Conservation (phyloP, 2,888 invertebrate species). For the Ganaspis brasiliensis region DNA sequence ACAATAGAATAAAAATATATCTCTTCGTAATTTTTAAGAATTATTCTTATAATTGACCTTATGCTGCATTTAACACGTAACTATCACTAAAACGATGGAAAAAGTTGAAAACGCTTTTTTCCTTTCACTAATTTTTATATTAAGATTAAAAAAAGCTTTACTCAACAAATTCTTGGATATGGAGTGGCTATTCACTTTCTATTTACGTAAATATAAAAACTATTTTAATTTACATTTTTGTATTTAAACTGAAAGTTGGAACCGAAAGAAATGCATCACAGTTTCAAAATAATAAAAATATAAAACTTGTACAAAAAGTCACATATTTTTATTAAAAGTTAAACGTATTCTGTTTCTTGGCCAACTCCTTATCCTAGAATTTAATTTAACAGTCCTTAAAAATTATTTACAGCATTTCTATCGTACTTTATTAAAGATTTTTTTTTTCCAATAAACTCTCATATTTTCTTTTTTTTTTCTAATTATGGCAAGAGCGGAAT, state of each 20-base stretch:
- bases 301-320: background rate
- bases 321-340: background rate
- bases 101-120: conserved; percentile 50
- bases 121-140: conserved; percentile 8
- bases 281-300: background rate
- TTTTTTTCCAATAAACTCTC: conserved; percentile 45
- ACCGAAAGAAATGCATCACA: background rate
- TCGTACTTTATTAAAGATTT: conserved; percentile 46
- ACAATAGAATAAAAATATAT: conserved; percentile 74
- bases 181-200: background rate
- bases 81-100: conserved; percentile 67
- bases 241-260: background rate
- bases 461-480: conserved; percentile 36
- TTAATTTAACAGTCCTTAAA: conserved; percentile 38
- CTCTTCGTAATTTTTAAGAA: conserved; percentile 69
- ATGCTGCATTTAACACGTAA: conserved; percentile 55
- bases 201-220: background rate
- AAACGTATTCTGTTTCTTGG: conserved; percentile 18
- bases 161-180: conserved; percentile 4
- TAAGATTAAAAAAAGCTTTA: conserved; percentile 36
- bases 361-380: conserved; percentile 34
- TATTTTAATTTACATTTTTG: background rate
- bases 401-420: conserved; percentile 68
- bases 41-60: conserved; percentile 61
- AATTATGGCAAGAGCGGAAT: conserved; percentile 66